Evolutionary conservation across 1,140 invertebrate species (phyloP).

Genomic region (Ruditapes philippinarum): DNA sequence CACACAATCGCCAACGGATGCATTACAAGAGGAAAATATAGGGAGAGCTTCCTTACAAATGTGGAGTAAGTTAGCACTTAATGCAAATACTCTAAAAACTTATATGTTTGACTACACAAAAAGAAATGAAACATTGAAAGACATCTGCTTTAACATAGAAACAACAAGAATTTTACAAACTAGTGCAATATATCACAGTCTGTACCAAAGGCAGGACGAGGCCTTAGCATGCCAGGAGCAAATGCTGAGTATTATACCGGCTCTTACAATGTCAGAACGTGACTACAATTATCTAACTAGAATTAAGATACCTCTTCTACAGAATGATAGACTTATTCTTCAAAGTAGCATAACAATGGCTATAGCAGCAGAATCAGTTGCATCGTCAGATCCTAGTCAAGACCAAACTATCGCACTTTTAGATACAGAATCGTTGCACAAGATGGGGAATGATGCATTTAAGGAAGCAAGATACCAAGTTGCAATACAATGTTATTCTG

Average conservation of each 20-base stretch:
- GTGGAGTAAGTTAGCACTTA: conserved; percentile 52
- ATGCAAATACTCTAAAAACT: conserved; percentile 46
- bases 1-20: conserved; percentile 15
- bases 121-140: not conserved
- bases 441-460: conserved; percentile 18
- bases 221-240: conserved; percentile 20
- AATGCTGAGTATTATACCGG: conserved; percentile 25
- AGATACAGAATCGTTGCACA: not conserved
- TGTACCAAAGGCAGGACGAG: conserved; percentile 34
- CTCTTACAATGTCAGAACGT: not conserved
- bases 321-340: not conserved
- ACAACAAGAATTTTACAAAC: conserved; percentile 1
- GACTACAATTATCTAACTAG: not conserved
- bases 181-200: conserved; percentile 36
- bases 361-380: not conserved
- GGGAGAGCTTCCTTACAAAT: conserved; percentile 21
- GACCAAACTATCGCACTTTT: not conserved
- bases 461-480: not conserved
- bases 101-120: conserved; percentile 12
- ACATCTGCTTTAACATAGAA: conserved; percentile 29
- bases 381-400: not conserved
- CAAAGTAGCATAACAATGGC: not conserved
- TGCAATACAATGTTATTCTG: conserved; percentile 23
- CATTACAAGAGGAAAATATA: conserved; percentile 10
- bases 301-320: conserved; percentile 11